phyloP scores from a whole-genome alignment of 2,888 invertebrate genomes.

The Hypselothyrea guttata region DNA sequence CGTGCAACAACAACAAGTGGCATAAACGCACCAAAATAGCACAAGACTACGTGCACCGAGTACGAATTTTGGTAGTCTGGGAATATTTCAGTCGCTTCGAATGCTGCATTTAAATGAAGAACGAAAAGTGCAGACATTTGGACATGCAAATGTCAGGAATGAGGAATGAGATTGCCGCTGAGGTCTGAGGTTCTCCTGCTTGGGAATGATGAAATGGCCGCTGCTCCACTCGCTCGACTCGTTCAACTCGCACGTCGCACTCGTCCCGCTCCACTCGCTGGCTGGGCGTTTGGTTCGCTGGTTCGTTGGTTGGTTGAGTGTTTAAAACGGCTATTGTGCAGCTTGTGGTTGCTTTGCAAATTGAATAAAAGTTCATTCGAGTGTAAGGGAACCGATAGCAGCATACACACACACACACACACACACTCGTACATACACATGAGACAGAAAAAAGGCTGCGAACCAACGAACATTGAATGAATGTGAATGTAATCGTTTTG shows the following conservation, averaged over 20 bases:
- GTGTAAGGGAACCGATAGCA: constrained; percentile 79
- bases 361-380: constrained; percentile 79
- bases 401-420: constrained; percentile 33
- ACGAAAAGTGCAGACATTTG: constrained; percentile 58
- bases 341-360: constrained; percentile 79
- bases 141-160: constrained; percentile 67
- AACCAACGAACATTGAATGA: constrained; percentile 76
- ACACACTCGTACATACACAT: constrained; percentile 34
- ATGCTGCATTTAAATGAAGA: constrained; percentile 72
- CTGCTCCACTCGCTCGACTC: not conserved
- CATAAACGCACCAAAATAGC: constrained; percentile 48
- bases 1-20: constrained; percentile 17
- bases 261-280: constrained; percentile 20
- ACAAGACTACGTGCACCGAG: constrained; percentile 9
- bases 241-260: not conserved
- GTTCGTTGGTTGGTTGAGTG: constrained; percentile 63
- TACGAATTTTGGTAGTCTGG: not conserved
- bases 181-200: not conserved
- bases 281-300: constrained; percentile 16
- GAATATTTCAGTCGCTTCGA: constrained; percentile 44
- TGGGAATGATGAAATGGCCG: too few relatives aligned
- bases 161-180: constrained; percentile 10
- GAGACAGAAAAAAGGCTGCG: constrained; percentile 40
- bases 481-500: constrained; percentile 78
- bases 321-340: constrained; percentile 77